Evolutionary conservation across 2,113 vertebrate genomes (phyloP), one percentile per base, ranked within the genome.

Genomic region (Labeo rohita): DNA sequence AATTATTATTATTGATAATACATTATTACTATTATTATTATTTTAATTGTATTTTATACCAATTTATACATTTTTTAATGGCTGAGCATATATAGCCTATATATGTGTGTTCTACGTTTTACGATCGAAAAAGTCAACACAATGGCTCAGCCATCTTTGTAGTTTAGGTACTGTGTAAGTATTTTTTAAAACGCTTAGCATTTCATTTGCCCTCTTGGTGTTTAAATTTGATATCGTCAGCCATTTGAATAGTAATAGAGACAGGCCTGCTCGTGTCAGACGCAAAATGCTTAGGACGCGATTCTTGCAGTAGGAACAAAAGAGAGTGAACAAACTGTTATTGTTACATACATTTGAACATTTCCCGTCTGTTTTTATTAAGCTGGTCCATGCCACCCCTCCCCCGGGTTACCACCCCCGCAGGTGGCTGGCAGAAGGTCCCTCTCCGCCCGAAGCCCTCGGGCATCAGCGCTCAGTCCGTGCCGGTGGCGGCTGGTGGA

Each of bases 401-500:
- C 65, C 86, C 86, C 63, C 61, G 73, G 75, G 21, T 28, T 45
- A n/a, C 63, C 86, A 61, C 74, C 74, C 54, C 76, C 50, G 88
- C 88, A 90, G 88, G 92, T 92, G 92, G 88, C 91, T 85, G 80
- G 81, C 91, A 89, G 85, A 89, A 90, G 90, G 89, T 8, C 76
- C 73, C 83, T 52, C 80, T 85, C 61, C 68, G 68, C 63, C 54
- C 84, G 76, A 43, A 78, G 76, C 91, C 93, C 90, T 88, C 86
- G 80, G 92, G 93, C 88, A 87, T 70, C 79, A 85, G 90, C 90
- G 73, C 88, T 85, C 89, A 91, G 92, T 93, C 93, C 92, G 16
- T 92, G 93, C 94, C 94, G 93, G 94, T 95, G 94, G 93, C 92
- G 90, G 91, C 88, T 93, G 80, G 89, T 89, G 75, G 90, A 93